Percentiles rank a stretch among this genome's conserved stretches.
Conservation (phyloP, 2,797 vertebrate genomes). For the Acanthiza pusilla region DNA sequence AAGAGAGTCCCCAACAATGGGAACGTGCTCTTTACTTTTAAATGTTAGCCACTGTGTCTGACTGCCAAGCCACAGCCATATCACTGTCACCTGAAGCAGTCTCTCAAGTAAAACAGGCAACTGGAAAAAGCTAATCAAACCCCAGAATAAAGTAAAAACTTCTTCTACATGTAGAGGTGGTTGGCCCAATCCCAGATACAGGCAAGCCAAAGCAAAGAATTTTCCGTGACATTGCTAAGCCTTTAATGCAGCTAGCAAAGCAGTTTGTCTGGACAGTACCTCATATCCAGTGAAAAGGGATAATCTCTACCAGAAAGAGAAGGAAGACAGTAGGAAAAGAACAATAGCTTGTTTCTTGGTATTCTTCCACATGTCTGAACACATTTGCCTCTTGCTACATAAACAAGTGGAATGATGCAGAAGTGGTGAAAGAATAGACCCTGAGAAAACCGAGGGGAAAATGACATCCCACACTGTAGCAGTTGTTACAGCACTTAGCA, state of each 20-base stretch:
- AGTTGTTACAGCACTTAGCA: not conserved
- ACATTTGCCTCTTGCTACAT: not conserved
- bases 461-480: fast-evolving
- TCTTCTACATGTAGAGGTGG: not conserved
- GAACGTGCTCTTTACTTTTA: not conserved
- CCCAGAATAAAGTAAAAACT: not conserved
- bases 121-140: not conserved
- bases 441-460: not conserved
- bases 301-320: not conserved
- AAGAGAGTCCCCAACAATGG: not conserved
- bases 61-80: not conserved
- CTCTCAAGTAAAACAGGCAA: not conserved
- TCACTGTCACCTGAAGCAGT: not conserved
- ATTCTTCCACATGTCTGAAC: not conserved
- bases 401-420: not conserved
- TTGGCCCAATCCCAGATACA: not conserved
- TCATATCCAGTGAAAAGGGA: not conserved
- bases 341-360: not conserved
- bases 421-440: not conserved
- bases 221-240: not conserved
- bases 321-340: not conserved
- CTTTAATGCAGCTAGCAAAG: not conserved
- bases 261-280: not conserved
- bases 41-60: not conserved
- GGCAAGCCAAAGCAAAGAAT: not conserved